Base-by-base conservation (phyloP, 2,113 vertebrate species). In the Etia nguti region DNA sequence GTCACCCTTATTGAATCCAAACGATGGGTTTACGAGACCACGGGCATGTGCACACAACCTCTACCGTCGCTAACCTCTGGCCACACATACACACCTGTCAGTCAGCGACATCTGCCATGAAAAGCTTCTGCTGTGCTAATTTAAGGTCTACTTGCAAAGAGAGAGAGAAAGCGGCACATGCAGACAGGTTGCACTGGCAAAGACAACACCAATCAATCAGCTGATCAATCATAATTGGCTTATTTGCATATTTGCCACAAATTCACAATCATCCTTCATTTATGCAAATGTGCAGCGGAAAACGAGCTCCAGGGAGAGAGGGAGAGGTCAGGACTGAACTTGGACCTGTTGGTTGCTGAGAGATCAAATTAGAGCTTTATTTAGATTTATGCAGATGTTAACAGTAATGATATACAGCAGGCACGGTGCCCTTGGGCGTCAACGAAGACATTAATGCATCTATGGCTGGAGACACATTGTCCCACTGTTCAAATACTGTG, bases 341-440 rank as follows among this genome's bases (percentile, higher is more conserved):
- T 6, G 38, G 84, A 93, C 91, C 86, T 91, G 90, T 88, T 91
- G 89, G 85, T 81, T 77, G 65, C 73, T 70, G 73, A 85, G 75
- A 84, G 86, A 92, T 94, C 86, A 92, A 94, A 94, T 93, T 92
- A 93, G 86, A 90, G 86, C 79, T 88, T 93, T 95, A 95, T 95
- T 95, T 94, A 94, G 94, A 95, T 95, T 93, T 93, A 95, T 95
- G 94, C 93, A 95, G 92, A 95, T 95, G 92, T 90, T 89, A 91
- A 90, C 85, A 81, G 87, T 94, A 94, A 94, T 95, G 92, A 94
- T 93, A 94, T 94, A 81, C 93, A 91, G 89, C 79, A 79, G 88
- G 10, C 92, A 48, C 81, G 5, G 43, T 54, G 65, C 82, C 90
- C 89, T 87, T 89, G 80, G 86, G 88, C 81, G 62, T 91, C 84